Evolutionary conservation across 1,140 invertebrate genomes (phyloP), one percentile per base, ranked within the genome.

Genomic region (Drosophila hydei): DNA sequence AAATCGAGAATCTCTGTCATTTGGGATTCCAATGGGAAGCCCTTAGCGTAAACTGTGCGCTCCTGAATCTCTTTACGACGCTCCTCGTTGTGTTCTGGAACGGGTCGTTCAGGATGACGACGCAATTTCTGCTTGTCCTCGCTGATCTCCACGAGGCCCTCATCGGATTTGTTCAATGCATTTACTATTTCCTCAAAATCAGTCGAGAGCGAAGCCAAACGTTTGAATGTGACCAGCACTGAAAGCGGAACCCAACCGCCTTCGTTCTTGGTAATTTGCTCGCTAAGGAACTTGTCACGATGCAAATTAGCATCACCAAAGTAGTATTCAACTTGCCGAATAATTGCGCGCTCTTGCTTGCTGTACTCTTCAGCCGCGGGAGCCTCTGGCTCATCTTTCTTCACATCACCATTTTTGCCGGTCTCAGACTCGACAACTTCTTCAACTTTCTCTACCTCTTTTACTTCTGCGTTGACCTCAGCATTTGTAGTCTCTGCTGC

Each of bases 171-270:
- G 75, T 94, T 93, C 4, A 99, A 70, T 0, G 97, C 96, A 62
- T 94, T 93, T 4, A 95, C 92, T 72, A 99, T 97, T 0, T 95
- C 92, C 36, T 95, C 92, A 0, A 91, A 55, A 84, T 98, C 95
- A 45, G 92, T 94, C 2, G 94, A 94, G 0, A 99, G 79, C 21
- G 94, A 92, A 1, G 96, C 95, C 36, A 99, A 92, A 21, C 97
- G 93, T 81, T 98, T 98, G 87, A 99, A 99, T 68, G 95, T 98
- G 25, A 97, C 92, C 92, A 99, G 94, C 1, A 96, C 94, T 0
- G 95, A 94, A 36, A 99, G 89, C 1, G 96, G 94, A 21, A 99
- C 94, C 98, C 97, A 99, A 7, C 98, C 98, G 71, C 98, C 95
- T 77, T 98, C 96, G 67, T 96, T 92, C 78, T 95, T 95, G 3